Percentiles rank a stretch among this genome's conserved stretches.
Evolutionary conservation across 1,140 invertebrate genomes (phyloP).

Genomic region (Myzus persicae): DNA sequence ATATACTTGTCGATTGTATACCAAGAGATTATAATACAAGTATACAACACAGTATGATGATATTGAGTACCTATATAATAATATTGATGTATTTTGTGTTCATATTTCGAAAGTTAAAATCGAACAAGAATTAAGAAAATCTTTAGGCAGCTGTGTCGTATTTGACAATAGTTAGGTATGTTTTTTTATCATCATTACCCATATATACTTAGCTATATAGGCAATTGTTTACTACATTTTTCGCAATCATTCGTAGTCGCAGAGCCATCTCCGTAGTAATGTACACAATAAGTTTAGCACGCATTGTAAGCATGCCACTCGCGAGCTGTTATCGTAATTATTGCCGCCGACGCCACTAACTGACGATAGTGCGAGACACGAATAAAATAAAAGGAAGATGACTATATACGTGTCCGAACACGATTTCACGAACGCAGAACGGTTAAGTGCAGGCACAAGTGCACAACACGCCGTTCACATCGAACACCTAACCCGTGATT

Average conservation of each 20-base stretch:
- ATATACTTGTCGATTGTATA: not conserved
- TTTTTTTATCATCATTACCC: not conserved
- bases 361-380: not conserved
- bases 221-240: not conserved
- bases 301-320: not conserved
- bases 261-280: not conserved
- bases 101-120: not conserved
- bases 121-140: not conserved
- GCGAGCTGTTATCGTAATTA: constrained; percentile 10
- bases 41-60: no score
- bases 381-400: not conserved
- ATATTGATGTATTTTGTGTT: not conserved
- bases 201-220: not conserved
- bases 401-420: not conserved
- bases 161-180: not conserved
- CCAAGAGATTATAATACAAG: no score
- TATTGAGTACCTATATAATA: no score
- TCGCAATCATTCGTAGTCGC: not conserved
- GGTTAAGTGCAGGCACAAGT: not conserved
- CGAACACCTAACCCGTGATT: not conserved
- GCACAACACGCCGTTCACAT: not conserved
- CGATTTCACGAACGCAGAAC: not conserved
- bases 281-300: not conserved
- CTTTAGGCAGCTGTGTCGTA: not conserved
- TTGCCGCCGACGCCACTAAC: not conserved